Evolutionary conservation across 2,888 invertebrate species (phyloP).

Genomic region (Leptura quadrifasciata): DNA sequence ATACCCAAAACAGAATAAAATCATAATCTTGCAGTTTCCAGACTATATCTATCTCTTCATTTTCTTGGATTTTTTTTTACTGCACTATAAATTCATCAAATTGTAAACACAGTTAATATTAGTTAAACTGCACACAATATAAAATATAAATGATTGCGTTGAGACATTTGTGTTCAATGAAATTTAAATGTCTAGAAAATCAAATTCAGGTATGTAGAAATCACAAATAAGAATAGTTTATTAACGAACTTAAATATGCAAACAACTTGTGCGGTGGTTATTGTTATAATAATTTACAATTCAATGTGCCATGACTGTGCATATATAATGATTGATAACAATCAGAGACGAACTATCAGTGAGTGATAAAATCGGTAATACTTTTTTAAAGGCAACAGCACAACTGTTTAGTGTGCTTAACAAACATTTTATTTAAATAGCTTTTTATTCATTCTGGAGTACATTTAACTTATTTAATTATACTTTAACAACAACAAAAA

Average conservation of each 20-base stretch:
- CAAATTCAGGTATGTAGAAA: conserved; percentile 23
- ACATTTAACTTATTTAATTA: neutral
- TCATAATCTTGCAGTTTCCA: too few species aligned
- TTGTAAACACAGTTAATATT: too few species aligned
- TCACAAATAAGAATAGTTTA: conserved; percentile 59
- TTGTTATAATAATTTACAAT: conserved; percentile 70
- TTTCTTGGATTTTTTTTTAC: too few species aligned
- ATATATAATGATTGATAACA: conserved; percentile 68
- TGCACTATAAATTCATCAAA: too few species aligned
- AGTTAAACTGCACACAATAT: neutral
- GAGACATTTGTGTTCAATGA: conserved; percentile 5
- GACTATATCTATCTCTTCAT: too few species aligned
- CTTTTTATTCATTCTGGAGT: neutral
- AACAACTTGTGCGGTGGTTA: conserved; percentile 66
- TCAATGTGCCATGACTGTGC: conserved; percentile 70
- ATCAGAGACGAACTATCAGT: conserved; percentile 56
- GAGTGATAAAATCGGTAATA: conserved; percentile 52
- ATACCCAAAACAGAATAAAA: too few species aligned
- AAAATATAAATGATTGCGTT: neutral
- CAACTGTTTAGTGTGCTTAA: conserved; percentile 11
- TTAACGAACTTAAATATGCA: conserved; percentile 67
- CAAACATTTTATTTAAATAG: neutral
- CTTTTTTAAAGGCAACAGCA: conserved; percentile 44
- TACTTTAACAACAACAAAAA: neutral
- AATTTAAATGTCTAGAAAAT: conserved; percentile 20